Evolutionary conservation across 2,113 vertebrate species (phyloP), one percentile per base, ranked within the genome.

Genomic region (Tenebrosternarchus preto): DNA sequence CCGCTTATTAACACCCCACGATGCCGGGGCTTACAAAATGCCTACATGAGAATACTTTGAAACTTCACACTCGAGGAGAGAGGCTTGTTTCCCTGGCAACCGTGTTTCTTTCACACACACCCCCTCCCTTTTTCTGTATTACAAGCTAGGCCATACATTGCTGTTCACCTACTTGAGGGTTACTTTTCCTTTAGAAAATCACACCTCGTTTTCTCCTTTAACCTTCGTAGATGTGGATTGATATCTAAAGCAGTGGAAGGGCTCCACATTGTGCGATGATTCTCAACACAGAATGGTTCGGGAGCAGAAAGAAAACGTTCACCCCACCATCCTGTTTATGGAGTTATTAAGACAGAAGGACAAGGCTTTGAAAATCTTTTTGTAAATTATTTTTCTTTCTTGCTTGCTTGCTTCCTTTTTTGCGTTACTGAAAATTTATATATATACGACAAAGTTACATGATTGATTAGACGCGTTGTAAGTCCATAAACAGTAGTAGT

Each of bases 51-150:
- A 78, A 83, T 82, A 72, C 84, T 83, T 83, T 73, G 67, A 70
- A 86, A 86, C 84, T 83, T 86, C 84, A 76, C 84, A 83, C 83
- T 87, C 74, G 76, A 43, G 69, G 68, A 85, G 79, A 84, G 84
- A 84, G 56, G 78, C 92, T 85, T 89, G 93, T 94, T 93, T 91
- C 93, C 93, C 83, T 86, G 92, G 93, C 84, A 92, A 94, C 92
- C 86, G 27, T 84, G 86, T 84, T 84, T 82, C 81, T 71, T 70
- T 82, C 69, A 19, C 33, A 19, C 6, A n/a, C 50, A 4, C 25
- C 70, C 50, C 25, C 70, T 57, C 31, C 46, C 60, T 76, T 84
- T 77, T 74, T 70, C 69, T 76, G 85, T 86, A 87, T 85, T 63
- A 24, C 55, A 43, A 36, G 72, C 20, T 22, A 31, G 33, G 31